Evolutionary conservation across 1,140 invertebrate genomes (phyloP), one percentile per base, ranked within the genome.

Genomic region (Monomorium pharaonis): DNA sequence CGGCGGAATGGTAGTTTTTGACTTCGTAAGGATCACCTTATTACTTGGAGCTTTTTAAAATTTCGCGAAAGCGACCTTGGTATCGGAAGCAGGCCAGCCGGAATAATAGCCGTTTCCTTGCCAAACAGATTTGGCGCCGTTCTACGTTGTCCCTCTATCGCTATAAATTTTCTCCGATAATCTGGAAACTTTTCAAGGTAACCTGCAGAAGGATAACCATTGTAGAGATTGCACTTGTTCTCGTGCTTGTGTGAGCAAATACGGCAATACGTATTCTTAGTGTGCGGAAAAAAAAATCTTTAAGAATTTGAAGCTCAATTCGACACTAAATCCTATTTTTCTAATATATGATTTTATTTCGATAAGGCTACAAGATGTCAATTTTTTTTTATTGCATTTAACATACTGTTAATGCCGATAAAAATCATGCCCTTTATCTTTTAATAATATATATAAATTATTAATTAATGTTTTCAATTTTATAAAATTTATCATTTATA

Each of bases 121-220:
- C 89, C 89, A 89, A 90, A 89, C 89, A 84, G 85, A 89, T 89
- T 89, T 89, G 89, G 89, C 89, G 49, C 69, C 67, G 42, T 21
- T 75, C 62, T 75, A 69, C 65, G 63, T 80, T 85, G n/a, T 54
- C 51, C 60, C 49, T 60, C 75, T 77, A 7, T 47, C n/a, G 56
- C 14, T 76, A 56, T 90, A 89, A 87, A 90, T 90, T 90, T 87
- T 30, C 37, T 42, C 69, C 80, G 80, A 90, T 90, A 90, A 90
- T 89, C 78, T 85, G 65, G 80, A 85, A 90, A 89, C 58, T 89
- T 90, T 89, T 89, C 88, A 72, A 44, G 54, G 56, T 86, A 80
- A 69, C 77, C 54, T 51, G 78, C 63, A 67, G 76, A 65, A 27
- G 65, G 49, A 81, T 80, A 81, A 70, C 58, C 74, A 24, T 90